Conservation (phyloP, 2,797 vertebrate species). For the Kryptolebias ocellatus region DNA sequence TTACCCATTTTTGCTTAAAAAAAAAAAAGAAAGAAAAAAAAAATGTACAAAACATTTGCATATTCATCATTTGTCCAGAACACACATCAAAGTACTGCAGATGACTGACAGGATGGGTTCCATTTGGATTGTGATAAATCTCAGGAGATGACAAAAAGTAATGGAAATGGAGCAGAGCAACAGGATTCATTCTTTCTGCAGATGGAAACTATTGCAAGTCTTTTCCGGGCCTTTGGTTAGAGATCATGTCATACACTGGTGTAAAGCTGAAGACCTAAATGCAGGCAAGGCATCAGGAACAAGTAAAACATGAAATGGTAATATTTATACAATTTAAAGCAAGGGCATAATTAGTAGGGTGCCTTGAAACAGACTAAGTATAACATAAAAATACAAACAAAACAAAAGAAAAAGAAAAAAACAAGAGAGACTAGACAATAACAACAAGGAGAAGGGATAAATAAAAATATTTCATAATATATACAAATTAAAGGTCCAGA, state of each 20-base stretch:
- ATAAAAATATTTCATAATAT: too few species aligned
- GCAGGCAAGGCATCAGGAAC: too few species aligned
- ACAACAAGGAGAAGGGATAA: too few species aligned
- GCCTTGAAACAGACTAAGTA: too few species aligned
- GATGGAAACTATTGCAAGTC: constrained; percentile 46
- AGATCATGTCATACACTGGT: constrained; percentile 6
- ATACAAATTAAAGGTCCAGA: too few species aligned
- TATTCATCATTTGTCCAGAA: constrained; percentile 17
- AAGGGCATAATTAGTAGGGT: too few species aligned
- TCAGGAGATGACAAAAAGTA: constrained; percentile 21
- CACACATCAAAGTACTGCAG: constrained; percentile 6
- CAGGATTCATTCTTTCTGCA: constrained; percentile 29
- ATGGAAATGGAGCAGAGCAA: constrained; percentile 38
- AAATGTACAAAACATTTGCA: constrained; percentile 1
- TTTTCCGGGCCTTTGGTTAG: constrained; percentile 42
- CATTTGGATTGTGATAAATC: constrained; percentile 30
- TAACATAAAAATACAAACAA: too few species aligned
- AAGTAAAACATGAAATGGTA: too few species aligned
- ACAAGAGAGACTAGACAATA: too few species aligned
- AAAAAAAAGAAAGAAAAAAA: neutral
- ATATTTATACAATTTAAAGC: too few species aligned
- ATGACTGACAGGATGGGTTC: constrained; percentile 26
- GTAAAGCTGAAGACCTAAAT: neutral
- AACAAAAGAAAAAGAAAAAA: too few species aligned
- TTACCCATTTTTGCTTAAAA: neutral